phyloP scores from a whole-genome alignment of 2,113 vertebrate species.

The Genyomyrus donnyi region DNA sequence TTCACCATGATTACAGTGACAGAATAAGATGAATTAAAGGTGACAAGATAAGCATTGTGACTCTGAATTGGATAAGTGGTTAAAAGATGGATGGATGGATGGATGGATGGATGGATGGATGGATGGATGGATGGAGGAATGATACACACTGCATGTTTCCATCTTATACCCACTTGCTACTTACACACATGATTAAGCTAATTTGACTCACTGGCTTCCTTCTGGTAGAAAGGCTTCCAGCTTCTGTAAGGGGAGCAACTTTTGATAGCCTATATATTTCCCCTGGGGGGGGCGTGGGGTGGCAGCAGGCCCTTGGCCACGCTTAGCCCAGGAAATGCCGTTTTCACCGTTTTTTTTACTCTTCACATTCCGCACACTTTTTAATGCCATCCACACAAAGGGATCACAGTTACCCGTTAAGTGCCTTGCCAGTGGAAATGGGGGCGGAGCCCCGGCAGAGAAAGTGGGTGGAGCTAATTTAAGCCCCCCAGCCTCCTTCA shows the following conservation, averaged over 20 bases:
- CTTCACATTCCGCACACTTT: constrained; percentile 1
- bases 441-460: not conserved
- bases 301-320: not conserved
- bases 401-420: not conserved
- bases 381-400: constrained; percentile 8
- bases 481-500: not conserved
- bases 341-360: not conserved
- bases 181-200: not conserved
- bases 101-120: not conserved
- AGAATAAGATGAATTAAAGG: not conserved
- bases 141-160: not conserved
- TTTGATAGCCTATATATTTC: constrained; percentile 40
- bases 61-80: not conserved
- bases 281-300: not conserved
- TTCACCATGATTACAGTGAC: not conserved
- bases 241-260: constrained; percentile 25
- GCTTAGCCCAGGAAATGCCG: constrained; percentile 9
- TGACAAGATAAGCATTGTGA: not conserved
- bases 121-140: not conserved
- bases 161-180: not conserved
- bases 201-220: not conserved
- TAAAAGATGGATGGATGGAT: not conserved
- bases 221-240: not conserved
- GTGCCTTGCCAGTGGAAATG: not conserved
- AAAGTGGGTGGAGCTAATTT: not conserved